A percentile compares a stretch with the other conserved stretches of the same genome.
Evolutionary conservation across 1,140 invertebrate species (phyloP).

Genomic region (Bilobella aurantiaca): DNA sequence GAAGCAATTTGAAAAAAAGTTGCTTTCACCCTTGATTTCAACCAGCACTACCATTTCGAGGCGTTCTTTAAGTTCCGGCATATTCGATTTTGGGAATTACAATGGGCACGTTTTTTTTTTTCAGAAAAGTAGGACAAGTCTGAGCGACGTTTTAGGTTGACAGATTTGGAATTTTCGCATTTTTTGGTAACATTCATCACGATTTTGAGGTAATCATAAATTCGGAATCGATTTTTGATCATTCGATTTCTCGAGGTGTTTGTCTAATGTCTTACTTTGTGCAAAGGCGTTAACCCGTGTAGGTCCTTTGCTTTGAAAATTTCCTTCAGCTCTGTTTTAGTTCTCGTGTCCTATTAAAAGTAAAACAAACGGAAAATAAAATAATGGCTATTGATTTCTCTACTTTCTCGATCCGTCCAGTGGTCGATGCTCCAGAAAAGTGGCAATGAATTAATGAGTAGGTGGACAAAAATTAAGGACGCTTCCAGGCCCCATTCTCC

Average conservation of each 20-base stretch:
- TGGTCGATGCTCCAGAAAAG: not conserved
- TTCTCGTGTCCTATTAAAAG: conserved; percentile 50
- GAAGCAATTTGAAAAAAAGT: too few species aligned
- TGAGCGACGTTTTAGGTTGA: too few species aligned
- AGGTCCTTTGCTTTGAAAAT: conserved; percentile 64
- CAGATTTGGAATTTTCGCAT: too few species aligned
- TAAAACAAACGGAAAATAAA: not conserved
- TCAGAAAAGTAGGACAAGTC: too few species aligned
- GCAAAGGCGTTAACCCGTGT: conserved; percentile 67
- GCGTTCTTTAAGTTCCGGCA: too few species aligned
- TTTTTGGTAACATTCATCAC: too few species aligned
- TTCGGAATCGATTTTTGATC: too few species aligned
- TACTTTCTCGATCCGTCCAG: not conserved
- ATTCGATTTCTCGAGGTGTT: not conserved
- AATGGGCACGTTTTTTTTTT: too few species aligned
- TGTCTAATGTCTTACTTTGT: conserved; percentile 49
- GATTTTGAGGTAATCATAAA: too few species aligned
- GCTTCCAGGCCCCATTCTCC: not conserved
- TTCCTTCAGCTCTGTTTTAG: conserved; percentile 57
- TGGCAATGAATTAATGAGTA: conserved; percentile 2
- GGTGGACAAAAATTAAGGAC: not conserved
- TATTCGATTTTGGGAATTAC: not conserved
- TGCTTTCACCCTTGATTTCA: too few species aligned
- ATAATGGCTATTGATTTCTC: not conserved
- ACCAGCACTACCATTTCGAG: too few species aligned